Percentiles rank a stretch among this genome's conserved stretches.
These are phyloP conservation scores for Sinocyclocheilus grahami DNA, from an alignment of 2,113 vertebrate genomes.

Conservation along the genomic window DNA sequence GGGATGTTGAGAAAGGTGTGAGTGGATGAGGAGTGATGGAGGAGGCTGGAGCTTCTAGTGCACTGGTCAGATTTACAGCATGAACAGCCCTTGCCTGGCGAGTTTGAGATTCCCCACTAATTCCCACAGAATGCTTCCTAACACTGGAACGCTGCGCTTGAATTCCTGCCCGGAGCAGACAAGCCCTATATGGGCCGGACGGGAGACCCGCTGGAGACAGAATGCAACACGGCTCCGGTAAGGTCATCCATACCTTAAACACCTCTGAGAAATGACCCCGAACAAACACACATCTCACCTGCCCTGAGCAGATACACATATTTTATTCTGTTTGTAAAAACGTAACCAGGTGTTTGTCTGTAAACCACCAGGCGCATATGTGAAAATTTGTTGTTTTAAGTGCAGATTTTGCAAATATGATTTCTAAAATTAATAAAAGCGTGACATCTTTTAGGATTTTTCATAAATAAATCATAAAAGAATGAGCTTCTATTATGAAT, in stretches of 20 bases:
- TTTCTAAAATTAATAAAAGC: too few relatives aligned
- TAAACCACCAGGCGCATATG: not conserved
- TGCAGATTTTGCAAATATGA: not conserved
- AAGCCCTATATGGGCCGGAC: constrained; percentile 75
- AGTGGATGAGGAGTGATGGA: constrained; percentile 23
- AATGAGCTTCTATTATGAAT: too few relatives aligned
- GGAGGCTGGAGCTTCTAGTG: constrained; percentile 28
- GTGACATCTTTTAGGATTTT: too few relatives aligned
- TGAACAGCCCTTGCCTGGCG: constrained; percentile 64
- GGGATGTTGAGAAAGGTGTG: constrained; percentile 13
- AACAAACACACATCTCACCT: not conserved
- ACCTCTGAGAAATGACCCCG: constrained; percentile 9
- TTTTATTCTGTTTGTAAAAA: not conserved
- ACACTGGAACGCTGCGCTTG: constrained; percentile 64
- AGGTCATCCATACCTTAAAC: constrained; percentile 19
- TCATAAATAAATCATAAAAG: too few relatives aligned
- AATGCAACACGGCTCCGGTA: constrained; percentile 42
- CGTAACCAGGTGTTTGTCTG: not conserved
- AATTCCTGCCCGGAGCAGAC: constrained; percentile 77
- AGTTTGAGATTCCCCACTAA: constrained; percentile 75
- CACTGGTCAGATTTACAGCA: constrained; percentile 65
- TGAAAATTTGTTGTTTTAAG: not conserved
- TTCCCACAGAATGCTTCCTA: constrained; percentile 71
- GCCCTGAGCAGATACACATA: not conserved
- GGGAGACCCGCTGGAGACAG: constrained; percentile 63